Conservation (phyloP, 2,113 vertebrate species). For the Pangasianodon gigas region DNA sequence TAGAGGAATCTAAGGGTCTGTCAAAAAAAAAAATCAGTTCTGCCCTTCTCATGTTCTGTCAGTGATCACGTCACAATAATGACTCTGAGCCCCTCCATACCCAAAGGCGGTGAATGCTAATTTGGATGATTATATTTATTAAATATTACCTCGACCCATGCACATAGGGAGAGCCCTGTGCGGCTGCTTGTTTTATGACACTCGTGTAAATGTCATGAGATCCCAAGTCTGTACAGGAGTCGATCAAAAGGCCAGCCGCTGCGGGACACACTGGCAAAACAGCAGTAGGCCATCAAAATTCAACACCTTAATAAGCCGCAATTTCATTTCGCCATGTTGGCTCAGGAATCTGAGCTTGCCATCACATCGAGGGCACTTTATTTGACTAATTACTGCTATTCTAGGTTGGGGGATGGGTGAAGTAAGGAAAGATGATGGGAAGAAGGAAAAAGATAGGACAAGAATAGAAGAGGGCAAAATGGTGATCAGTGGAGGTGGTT, state of each 20-base stretch:
- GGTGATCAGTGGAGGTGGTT: constrained; percentile 12
- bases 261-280: constrained; percentile 96
- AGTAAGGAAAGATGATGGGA: not conserved
- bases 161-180: constrained; percentile 78
- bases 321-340: constrained; percentile 85
- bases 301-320: constrained; percentile 94
- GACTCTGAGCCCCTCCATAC: constrained; percentile 79
- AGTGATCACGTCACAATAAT: constrained; percentile 88
- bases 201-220: constrained; percentile 96
- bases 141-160: constrained; percentile 94
- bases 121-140: constrained; percentile 99
- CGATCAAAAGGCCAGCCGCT: constrained; percentile 95
- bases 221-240: constrained; percentile 84
- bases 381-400: constrained; percentile 81
- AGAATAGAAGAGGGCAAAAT: not conserved
- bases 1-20: constrained; percentile 76
- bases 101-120: constrained; percentile 93
- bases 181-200: constrained; percentile 95
- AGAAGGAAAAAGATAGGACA: not conserved
- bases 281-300: constrained; percentile 92
- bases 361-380: constrained; percentile 70
- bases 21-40: constrained; percentile 70
- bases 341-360: constrained; percentile 72
- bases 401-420: constrained; percentile 40
- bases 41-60: constrained; percentile 84